Conservation (phyloP, 2,888 invertebrate species). For the Cantharis rustica region DNA sequence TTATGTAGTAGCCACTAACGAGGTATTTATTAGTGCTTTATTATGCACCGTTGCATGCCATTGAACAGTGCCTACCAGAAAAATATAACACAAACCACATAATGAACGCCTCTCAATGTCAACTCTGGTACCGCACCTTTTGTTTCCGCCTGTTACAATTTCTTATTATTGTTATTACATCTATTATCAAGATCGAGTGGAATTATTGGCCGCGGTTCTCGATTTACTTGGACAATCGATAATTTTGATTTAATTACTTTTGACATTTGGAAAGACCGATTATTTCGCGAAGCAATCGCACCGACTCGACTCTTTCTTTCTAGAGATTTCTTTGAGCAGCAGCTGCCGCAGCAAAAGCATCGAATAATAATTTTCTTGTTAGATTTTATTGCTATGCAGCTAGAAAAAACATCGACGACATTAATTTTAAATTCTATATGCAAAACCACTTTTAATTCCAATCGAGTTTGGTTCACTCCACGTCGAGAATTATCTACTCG, state of each 20-base stretch:
- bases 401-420: not conserved
- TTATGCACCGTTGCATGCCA: conserved; percentile 35
- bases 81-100: conserved; percentile 32
- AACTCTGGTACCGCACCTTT: conserved; percentile 18
- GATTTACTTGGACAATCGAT: conserved; percentile 1
- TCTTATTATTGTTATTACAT: conserved; percentile 7
- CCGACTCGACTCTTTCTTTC: not conserved
- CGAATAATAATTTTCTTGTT: not conserved
- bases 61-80: conserved; percentile 30
- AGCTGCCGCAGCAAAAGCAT: not conserved
- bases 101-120: conserved; percentile 31
- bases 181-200: conserved; percentile 15
- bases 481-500: not conserved
- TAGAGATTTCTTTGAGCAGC: not conserved
- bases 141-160: conserved; percentile 11
- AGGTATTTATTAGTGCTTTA: conserved; percentile 34
- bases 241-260: conserved; percentile 1
- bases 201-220: conserved; percentile 10
- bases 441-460: not conserved
- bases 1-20: conserved; percentile 30
- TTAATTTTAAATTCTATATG: not conserved
- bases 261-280: not conserved
- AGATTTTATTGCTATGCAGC: not conserved
- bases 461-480: not conserved
- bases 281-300: no score